Percentiles rank a stretch among this genome's conserved stretches.
These are phyloP conservation scores for Geopemphigus sp. DNA, from an alignment of 1,140 invertebrate genomes.

Conservation along the genomic window DNA sequence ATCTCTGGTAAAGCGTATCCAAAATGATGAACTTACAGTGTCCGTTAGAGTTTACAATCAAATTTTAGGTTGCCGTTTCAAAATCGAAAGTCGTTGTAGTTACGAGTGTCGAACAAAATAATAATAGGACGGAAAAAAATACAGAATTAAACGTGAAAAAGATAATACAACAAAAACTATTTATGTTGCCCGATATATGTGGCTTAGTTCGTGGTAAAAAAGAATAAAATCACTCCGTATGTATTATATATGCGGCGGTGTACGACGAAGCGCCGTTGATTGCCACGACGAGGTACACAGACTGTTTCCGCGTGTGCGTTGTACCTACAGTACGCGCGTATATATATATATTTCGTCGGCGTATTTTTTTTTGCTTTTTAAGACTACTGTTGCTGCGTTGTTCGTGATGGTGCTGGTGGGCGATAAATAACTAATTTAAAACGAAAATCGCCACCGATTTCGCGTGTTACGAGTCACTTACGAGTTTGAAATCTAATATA, in stretches of 20 bases:
- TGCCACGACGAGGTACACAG: neutral
- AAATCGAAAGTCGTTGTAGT: too few relatives aligned
- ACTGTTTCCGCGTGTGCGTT: neutral
- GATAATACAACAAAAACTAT: too few relatives aligned
- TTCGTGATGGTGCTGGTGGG: neutral
- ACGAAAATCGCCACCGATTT: constrained; percentile 19
- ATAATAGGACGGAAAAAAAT: too few relatives aligned
- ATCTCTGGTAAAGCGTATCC: too few relatives aligned
- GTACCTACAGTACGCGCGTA: neutral
- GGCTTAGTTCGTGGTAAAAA: too few relatives aligned
- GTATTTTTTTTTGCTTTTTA: neutral
- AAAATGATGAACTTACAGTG: too few relatives aligned
- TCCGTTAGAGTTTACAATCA: too few relatives aligned
- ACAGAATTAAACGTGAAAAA: too few relatives aligned
- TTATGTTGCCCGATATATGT: too few relatives aligned
- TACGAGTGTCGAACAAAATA: too few relatives aligned
- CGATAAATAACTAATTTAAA: constrained; percentile 40
- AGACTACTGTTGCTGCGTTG: neutral
- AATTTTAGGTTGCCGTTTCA: too few relatives aligned
- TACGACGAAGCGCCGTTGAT: neutral
- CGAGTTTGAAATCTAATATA: constrained; percentile 11
- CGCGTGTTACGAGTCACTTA: constrained; percentile 28
- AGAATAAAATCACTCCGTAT: neutral
- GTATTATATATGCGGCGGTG: neutral
- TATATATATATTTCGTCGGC: neutral